Evolutionary conservation across 1,140 invertebrate species (phyloP), one percentile per base, ranked within the genome.

Genomic region (Caerostris darwini): DNA sequence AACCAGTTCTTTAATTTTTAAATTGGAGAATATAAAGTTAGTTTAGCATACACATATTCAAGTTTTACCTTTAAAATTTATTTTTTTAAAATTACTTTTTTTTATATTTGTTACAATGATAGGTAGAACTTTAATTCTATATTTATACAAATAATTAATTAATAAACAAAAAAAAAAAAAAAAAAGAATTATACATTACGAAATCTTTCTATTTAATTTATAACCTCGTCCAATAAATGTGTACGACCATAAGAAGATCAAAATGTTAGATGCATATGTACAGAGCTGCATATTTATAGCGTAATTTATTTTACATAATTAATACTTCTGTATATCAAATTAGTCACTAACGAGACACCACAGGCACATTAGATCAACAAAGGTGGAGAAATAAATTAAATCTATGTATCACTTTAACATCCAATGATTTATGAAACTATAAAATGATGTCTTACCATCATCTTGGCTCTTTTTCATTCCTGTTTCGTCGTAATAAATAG

Each of bases 371-470:
- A 12, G 8, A 8, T 53, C 61, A 53, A 3, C 10, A 5, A 77
- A 77, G 71, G 34, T 77, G 71, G 71, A 50, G 71, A 50, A 50
- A 77, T 50, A 50, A 77, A 17, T 14, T 61, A 71, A 34, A 69
- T n/a, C 7, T 77, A 77, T 8, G 50, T 77, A 3, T 53, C 71
- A 17, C n/a, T 67, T 71, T 53, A 12, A 19, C 10, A 12, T 77
- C 53, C 53, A 34, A 77, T 77, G 71, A 77, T 77, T 77, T 77
- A 77, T 77, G 71, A 77, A 53, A 77, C 71, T 53, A 64, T 64
- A 77, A 77, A 77, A 53, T 8, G 1, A 3, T 50, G 7, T 53
- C 71, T 50, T 34, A 34, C 34, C 34, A 5, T 5, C 53, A 12
- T 17, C 12, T 3, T 14, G 5, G 14, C 71, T 12, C 12, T 12